Evolutionary conservation across 2,113 vertebrate genomes (phyloP).

Genomic region (Crotalus tigris): DNA sequence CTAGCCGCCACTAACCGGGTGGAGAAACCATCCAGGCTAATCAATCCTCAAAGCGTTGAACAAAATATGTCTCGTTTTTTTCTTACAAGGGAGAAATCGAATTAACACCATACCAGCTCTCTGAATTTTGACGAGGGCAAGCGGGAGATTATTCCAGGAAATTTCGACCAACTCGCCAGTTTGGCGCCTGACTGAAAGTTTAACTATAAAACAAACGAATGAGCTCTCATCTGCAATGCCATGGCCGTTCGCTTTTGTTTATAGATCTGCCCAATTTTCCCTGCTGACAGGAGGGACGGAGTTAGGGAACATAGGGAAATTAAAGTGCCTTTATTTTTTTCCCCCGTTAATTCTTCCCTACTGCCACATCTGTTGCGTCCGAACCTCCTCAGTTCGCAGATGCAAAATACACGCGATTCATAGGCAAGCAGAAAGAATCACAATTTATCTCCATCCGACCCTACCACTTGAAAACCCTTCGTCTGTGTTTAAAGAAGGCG

Average conservation of each 20-base stretch:
- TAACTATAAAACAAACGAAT: neutral
- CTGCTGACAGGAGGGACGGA: constrained; percentile 8
- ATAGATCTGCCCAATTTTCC: constrained; percentile 28
- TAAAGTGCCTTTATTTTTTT: constrained; percentile 2
- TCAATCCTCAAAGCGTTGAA: neutral
- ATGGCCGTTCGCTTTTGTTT: constrained; percentile 6
- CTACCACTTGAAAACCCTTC: neutral
- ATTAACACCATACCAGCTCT: neutral
- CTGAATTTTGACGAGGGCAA: constrained; percentile 23
- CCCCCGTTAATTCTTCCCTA: constrained; percentile 23
- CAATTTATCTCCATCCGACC: neutral
- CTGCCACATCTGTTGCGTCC: constrained; percentile 34
- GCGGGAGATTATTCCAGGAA: constrained; percentile 18
- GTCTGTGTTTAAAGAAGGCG: neutral
- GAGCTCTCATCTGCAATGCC: neutral
- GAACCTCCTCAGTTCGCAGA: constrained; percentile 38
- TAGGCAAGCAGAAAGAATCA: constrained; percentile 35
- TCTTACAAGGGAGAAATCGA: constrained; percentile 40
- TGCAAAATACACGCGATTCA: constrained; percentile 45
- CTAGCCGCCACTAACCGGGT: neutral
- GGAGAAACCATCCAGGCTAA: neutral
- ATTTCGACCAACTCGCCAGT: constrained; percentile 43
- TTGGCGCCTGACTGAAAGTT: constrained; percentile 12
- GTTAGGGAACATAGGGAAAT: neutral
- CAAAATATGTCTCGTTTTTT: constrained; percentile 43